Base-by-base conservation (phyloP, 2,797 vertebrate species). In the Poecilia wingei region DNA sequence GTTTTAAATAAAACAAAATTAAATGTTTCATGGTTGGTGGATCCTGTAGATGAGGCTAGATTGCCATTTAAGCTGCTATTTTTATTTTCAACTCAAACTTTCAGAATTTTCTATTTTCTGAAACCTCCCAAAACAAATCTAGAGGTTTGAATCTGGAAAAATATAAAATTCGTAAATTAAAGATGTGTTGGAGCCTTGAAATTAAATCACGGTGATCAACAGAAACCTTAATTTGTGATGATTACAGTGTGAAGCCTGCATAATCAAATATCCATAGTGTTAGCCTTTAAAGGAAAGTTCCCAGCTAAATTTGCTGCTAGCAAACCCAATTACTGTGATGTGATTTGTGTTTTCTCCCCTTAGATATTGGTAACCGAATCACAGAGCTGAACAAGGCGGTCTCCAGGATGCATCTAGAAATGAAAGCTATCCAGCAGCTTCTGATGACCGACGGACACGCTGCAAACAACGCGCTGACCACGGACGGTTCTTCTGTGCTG, bases 351-450 rank as follows among this genome's bases (percentile, higher is more conserved):
- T 79, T 61, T 80, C 84, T 77, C 82, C 14, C 53, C 59, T 18
- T 89, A 97, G 97, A 97, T 82, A 91, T 98, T 20, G 97, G 97
- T 0, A 98, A 97, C 91, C 95, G 97, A 47, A 95, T 98, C 91
- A 98, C 97, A 1, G 96, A 97, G 90, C 93, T 98, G 78, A 96
- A 90, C 88, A 97, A 98, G 93, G 95, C 94, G 0, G 90, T 98
- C n/a, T 31, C 79, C 75, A 94, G 95, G 74, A 94, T 98, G 39
- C 96, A 97, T 84, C 75, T 43, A 0, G 96, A 98, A 25, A 94
- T 97, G 79, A 97, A 97, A 57, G 69, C 88, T 10, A 55, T 97
- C 64, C 94, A 93, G 28, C 91, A 92, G 43, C 89, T 89, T 3
- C 51, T 96, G 87, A 31, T 68, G 0, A 83, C 92, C 0, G 91